These are phyloP conservation scores for Actinia equina DNA, from an alignment of 64 coral and sea anemone species.

Conservation along the genomic window DNA sequence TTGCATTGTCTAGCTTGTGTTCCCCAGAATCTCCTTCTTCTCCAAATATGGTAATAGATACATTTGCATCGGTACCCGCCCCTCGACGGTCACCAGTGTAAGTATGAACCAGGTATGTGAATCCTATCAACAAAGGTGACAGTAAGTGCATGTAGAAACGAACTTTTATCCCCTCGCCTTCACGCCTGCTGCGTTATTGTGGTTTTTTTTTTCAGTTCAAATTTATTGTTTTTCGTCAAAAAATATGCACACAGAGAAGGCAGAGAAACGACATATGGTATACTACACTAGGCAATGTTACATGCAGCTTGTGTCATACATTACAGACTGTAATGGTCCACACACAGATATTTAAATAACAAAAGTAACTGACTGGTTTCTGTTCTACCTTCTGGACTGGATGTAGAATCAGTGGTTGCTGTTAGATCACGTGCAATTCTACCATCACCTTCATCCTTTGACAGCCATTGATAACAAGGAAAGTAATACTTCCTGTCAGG, in stretches of 20 bases:
- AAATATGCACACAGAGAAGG: no score
- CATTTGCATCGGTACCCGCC: slow-evolving; percentile 97
- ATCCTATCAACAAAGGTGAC: slow-evolving; percentile 32
- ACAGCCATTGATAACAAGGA: slow-evolving; percentile 92
- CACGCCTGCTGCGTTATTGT: no score
- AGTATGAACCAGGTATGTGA: slow-evolving; percentile 80
- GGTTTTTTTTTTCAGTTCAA: no score
- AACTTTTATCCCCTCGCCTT: no score
- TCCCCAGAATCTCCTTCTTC: slow-evolving; percentile 91
- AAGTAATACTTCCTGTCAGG: slow-evolving; percentile 78
- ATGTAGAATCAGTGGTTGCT: slow-evolving; percentile 60
- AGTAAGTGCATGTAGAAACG: background rate
- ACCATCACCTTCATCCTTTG: slow-evolving; percentile 89
- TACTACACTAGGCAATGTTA: no score
- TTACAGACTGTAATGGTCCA: no score
- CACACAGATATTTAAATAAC: background rate
- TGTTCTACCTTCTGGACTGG: slow-evolving; percentile 57
- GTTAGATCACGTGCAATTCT: slow-evolving; percentile 70
- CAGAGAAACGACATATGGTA: no score
- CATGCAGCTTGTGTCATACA: no score
- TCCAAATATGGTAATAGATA: slow-evolving; percentile 92
- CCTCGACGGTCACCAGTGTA: slow-evolving; percentile 88
- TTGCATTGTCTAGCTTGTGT: slow-evolving; percentile 87
- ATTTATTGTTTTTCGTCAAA: no score
- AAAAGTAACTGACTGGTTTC: background rate